phyloP scores from a whole-genome alignment of 2,113 vertebrate genomes.

The Reinhardtius hippoglossoides region DNA sequence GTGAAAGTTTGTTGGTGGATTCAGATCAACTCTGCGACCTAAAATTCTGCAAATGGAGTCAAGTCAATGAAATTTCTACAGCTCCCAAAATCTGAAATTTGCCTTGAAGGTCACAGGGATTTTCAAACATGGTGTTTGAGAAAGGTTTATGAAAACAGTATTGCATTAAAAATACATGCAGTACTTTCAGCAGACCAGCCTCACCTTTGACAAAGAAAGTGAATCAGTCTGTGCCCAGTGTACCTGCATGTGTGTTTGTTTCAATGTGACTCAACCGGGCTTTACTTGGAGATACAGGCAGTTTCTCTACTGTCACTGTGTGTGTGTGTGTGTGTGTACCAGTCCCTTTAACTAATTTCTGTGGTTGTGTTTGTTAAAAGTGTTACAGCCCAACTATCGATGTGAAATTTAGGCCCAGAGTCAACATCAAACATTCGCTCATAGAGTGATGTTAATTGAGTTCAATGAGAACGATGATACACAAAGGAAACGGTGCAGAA shows the following conservation, averaged over 20 bases:
- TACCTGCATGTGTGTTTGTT: slow-evolving; percentile 23
- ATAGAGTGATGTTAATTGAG: neutral
- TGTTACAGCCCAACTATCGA: slow-evolving; percentile 12
- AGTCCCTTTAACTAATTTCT: neutral
- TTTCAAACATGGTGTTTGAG: neutral
- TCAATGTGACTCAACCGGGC: slow-evolving; percentile 31
- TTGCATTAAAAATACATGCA: neutral
- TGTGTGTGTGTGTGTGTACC: too few relatives aligned
- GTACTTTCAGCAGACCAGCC: slow-evolving; percentile 9
- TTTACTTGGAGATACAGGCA: neutral
- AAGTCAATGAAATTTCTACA: neutral
- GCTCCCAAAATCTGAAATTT: neutral
- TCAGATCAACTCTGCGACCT: neutral
- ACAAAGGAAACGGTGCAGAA: neutral
- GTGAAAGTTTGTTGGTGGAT: too few relatives aligned
- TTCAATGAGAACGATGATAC: neutral
- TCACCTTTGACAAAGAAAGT: slow-evolving; percentile 46
- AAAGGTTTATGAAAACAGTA: neutral
- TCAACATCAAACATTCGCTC: neutral
- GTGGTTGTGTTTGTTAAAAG: neutral
- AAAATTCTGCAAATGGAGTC: neutral
- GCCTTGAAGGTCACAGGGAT: neutral
- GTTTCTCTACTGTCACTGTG: neutral
- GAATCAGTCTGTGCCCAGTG: neutral
- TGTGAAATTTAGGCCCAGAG: slow-evolving; percentile 1